A percentile compares a stretch with the other conserved stretches of the same genome.
Evolutionary conservation across 2,888 invertebrate genomes (phyloP).

Genomic region (Podabrus alpinus): DNA sequence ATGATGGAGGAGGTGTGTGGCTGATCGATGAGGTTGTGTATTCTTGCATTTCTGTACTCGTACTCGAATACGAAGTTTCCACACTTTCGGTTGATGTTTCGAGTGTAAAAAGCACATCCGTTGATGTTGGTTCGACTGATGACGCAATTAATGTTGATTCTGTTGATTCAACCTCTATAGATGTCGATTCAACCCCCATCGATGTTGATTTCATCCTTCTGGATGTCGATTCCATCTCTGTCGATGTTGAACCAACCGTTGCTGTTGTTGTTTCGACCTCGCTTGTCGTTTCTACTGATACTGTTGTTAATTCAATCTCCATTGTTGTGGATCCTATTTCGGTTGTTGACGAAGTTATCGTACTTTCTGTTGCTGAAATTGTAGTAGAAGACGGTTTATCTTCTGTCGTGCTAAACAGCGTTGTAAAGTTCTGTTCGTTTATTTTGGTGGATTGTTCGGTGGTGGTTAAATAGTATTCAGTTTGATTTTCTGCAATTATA

Average conservation of each 20-base stretch:
- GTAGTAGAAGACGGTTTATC: constrained; percentile 21
- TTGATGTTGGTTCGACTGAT: neutral
- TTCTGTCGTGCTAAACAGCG: constrained; percentile 21
- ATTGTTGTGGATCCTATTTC: constrained; percentile 33
- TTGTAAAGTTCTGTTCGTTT: neutral
- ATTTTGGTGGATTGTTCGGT: neutral
- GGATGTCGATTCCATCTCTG: neutral
- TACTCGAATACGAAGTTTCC: neutral
- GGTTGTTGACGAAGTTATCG: constrained; percentile 47
- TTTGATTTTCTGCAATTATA: neutral
- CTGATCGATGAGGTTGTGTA: constrained; percentile 12
- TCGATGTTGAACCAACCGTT: neutral
- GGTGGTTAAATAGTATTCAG: neutral
- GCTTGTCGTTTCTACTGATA: neutral
- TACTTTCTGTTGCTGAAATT: constrained; percentile 48
- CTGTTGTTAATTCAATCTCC: neutral
- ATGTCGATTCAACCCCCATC: neutral
- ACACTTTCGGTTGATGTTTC: neutral
- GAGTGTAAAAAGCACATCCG: neutral
- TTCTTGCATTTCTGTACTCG: neutral
- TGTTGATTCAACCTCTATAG: neutral
- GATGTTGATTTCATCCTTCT: neutral
- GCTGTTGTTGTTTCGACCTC: neutral
- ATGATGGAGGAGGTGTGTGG: neutral
- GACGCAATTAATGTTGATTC: neutral